These are phyloP conservation scores for Abrostola tripartita DNA, from an alignment of 2,888 invertebrate species.

Conservation along the genomic window DNA sequence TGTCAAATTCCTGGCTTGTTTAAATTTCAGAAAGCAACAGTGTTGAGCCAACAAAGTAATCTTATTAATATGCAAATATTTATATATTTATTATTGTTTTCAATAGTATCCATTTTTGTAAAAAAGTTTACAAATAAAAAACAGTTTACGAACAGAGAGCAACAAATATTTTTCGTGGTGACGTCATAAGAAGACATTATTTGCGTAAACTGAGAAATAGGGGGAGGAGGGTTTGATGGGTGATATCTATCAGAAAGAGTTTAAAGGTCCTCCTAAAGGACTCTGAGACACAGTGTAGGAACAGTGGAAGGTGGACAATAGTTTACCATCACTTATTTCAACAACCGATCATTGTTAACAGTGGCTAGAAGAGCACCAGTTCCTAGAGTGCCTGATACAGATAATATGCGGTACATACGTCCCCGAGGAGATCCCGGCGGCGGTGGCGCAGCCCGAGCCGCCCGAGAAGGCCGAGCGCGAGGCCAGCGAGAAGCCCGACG, in stretches of 20 bases:
- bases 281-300: too few relatives aligned
- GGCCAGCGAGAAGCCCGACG: constrained; percentile 64
- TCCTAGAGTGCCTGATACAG: constrained; percentile 93
- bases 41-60: neutral
- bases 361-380: constrained; percentile 97
- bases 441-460: constrained; percentile 28
- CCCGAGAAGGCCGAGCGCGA: constrained; percentile 66
- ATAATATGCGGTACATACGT: constrained; percentile 86
- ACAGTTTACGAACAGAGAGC: neutral
- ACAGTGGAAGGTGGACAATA: too few relatives aligned
- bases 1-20: too few relatives aligned
- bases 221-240: too few relatives aligned
- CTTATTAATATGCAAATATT: neutral
- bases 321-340: too few relatives aligned
- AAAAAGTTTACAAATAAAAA: neutral
- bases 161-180: too few relatives aligned
- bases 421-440: constrained; percentile 61
- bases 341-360: constrained; percentile 68
- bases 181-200: too few relatives aligned
- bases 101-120: neutral
- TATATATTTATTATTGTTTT: neutral
- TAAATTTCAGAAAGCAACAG: neutral
- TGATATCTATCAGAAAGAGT: too few relatives aligned
- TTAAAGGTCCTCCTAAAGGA: too few relatives aligned
- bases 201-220: too few relatives aligned